Evolutionary conservation across 2,113 vertebrate genomes (phyloP).

Genomic region (Heterotis niloticus): DNA sequence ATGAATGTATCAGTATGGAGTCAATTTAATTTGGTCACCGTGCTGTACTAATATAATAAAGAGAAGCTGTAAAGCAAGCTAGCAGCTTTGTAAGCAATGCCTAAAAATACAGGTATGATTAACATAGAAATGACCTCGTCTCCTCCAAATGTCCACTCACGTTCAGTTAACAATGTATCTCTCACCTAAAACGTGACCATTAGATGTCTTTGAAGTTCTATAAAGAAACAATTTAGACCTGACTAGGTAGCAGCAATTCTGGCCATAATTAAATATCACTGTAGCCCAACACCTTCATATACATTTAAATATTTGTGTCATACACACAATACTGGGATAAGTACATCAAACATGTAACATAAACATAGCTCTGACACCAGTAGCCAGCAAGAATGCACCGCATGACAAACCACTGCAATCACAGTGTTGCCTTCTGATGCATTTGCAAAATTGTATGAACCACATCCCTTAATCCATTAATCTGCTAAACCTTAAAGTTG

Average conservation of each 20-base stretch:
- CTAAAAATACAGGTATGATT: too few relatives aligned
- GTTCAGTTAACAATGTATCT: background rate
- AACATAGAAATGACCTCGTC: background rate
- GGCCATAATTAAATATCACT: background rate
- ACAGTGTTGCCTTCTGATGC: conserved; percentile 23
- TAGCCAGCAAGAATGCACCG: background rate
- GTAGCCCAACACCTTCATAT: background rate
- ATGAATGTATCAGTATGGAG: too few relatives aligned
- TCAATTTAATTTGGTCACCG: too few relatives aligned
- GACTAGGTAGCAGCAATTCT: conserved; percentile 9
- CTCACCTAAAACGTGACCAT: too few relatives aligned
- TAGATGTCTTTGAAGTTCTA: background rate
- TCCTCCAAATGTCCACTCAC: background rate
- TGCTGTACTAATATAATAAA: too few relatives aligned
- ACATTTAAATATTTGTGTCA: background rate
- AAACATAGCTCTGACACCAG: background rate
- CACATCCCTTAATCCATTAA: conserved; percentile 47
- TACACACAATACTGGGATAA: background rate
- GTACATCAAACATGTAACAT: background rate
- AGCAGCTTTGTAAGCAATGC: too few relatives aligned
- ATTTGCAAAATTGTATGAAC: conserved; percentile 41
- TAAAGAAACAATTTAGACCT: background rate
- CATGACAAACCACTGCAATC: background rate
- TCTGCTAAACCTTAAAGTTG: conserved; percentile 39
- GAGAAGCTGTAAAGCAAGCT: too few relatives aligned